Evolutionary conservation across 2,888 invertebrate genomes (phyloP).

Genomic region (Altica lythri): DNA sequence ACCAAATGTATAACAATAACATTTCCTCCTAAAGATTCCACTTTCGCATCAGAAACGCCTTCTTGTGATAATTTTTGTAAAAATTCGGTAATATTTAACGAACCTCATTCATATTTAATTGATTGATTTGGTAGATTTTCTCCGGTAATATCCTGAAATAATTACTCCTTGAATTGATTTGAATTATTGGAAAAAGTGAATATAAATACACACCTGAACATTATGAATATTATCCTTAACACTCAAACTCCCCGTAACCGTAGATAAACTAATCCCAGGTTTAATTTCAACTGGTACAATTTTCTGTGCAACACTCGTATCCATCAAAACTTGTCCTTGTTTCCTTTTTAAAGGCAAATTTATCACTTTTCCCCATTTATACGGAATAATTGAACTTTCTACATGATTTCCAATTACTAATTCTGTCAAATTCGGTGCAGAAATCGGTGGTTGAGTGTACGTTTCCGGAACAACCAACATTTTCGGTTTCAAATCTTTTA

Average conservation of each 20-base stretch:
- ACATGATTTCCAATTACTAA: slow-evolving; percentile 64
- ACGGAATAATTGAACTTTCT: slow-evolving; percentile 59
- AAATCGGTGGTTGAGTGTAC: slow-evolving; percentile 77
- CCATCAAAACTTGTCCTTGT: slow-evolving; percentile 71
- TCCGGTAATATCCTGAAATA: slow-evolving; percentile 39
- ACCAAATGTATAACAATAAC: slow-evolving; percentile 85
- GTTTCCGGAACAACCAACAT: slow-evolving; percentile 86
- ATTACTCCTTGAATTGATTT: no score
- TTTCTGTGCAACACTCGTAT: slow-evolving; percentile 69
- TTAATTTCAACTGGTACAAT: slow-evolving; percentile 72
- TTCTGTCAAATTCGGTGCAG: slow-evolving; percentile 71
- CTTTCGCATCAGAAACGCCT: slow-evolving; percentile 79
- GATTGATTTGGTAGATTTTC: slow-evolving; percentile 54
- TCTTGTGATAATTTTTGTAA: slow-evolving; percentile 79
- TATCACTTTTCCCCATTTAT: slow-evolving; percentile 77
- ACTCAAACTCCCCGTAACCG: slow-evolving; percentile 74
- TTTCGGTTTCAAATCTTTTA: slow-evolving; percentile 87
- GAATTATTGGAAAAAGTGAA: no score
- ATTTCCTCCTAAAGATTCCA: slow-evolving; percentile 69
- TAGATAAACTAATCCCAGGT: slow-evolving; percentile 73
- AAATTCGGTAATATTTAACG: slow-evolving; percentile 78
- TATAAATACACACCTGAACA: no score
- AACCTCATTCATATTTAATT: slow-evolving; percentile 77
- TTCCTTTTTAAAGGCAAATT: slow-evolving; percentile 75
- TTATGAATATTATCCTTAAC: slow-evolving; percentile 82